Evolutionary conservation across 1,140 invertebrate species (phyloP).

Genomic region (Marisa cornuarietis): DNA sequence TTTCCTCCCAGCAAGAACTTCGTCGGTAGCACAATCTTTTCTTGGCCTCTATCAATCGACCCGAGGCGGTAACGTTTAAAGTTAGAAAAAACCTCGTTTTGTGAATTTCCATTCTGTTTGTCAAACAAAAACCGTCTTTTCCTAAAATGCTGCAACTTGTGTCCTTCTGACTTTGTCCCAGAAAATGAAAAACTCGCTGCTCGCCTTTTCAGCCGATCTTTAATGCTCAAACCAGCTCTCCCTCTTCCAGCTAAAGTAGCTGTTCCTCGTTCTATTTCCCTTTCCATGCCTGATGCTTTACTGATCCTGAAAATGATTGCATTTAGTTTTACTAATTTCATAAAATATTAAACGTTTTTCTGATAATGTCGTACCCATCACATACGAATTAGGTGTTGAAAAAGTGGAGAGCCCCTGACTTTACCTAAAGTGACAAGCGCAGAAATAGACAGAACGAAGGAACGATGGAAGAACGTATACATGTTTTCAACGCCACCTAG

Average conservation of each 20-base stretch:
- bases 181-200: conserved; percentile 14
- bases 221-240: background rate
- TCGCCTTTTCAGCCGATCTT: background rate
- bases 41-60: conserved; percentile 13
- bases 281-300: background rate
- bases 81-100: conserved; percentile 31
- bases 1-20: conserved; percentile 95
- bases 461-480: conserved; percentile 11
- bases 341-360: background rate
- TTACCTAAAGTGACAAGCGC: background rate
- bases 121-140: conserved; percentile 19
- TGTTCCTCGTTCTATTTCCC: background rate
- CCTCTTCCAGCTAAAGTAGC: background rate
- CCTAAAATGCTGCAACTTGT: conserved; percentile 30
- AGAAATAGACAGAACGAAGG: background rate
- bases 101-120: conserved; percentile 27
- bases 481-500: conserved; percentile 14
- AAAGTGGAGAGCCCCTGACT: background rate
- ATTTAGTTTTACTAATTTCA: background rate
- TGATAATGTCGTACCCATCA: background rate
- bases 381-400: too few relatives aligned
- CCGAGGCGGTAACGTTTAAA: background rate
- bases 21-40: conserved; percentile 78
- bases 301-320: background rate
- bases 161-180: conserved; percentile 23